Base-by-base conservation (phyloP, 2,888 invertebrate genomes). In the Calliopum simillimum region DNA sequence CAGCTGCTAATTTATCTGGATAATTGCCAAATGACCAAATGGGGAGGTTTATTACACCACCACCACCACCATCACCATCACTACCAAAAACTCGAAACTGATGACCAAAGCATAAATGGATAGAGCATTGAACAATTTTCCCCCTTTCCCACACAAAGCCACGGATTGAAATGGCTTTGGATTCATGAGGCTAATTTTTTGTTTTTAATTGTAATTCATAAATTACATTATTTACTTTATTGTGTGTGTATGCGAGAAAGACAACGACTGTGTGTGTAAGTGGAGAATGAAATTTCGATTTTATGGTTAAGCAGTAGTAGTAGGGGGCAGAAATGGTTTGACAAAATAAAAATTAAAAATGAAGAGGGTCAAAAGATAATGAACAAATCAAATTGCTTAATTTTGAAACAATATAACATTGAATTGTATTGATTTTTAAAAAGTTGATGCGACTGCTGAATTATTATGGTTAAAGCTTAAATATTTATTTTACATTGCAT, bases 11-110 rank as follows among this genome's bases (percentile, higher is more conserved):
- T 84, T 83, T 83, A 84, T 85, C 80, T 82, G 81, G 82, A 82
- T 85, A 84, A 84, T 84, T 85, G 83, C 83, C 81, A 84, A 85
- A 84, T 84, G 84, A 83, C 83, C 82, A 74, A 75, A 74, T 73
- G 84, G 83, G 83, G 80, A 84, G 80, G 84, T 84, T 85, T 84
- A 83, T 83, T 83, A 81, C 82, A 79, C 77, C 77, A 79, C n/a
- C n/a, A n/a, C n/a, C n/a, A n/a, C n/a, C n/a, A n/a, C n/a, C n/a
- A n/a, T n/a, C n/a, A n/a, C n/a, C n/a, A n/a, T n/a, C n/a, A n/a
- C 33, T 33, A 33, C 33, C 33, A 33, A 33, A 33, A 33, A 77
- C 79, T 78, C 75, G 73, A 76, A 80, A 81, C 77, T 80, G 80
- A 81, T 81, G 82, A 81, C 78, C 77, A 76, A 78, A 79, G 79